Evolutionary conservation across 2,888 invertebrate species (phyloP).

Genomic region (Spisula solida): DNA sequence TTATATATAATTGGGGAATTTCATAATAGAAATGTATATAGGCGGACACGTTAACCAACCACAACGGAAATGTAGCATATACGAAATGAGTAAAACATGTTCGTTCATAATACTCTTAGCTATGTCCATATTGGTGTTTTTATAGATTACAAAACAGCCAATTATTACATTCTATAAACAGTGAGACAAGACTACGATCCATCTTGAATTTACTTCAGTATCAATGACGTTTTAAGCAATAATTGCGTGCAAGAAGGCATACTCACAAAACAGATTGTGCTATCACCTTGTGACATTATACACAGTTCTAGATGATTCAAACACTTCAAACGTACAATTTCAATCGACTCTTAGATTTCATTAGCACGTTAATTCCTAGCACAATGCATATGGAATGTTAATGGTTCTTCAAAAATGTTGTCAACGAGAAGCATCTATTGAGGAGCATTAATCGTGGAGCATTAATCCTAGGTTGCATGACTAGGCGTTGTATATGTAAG

Average conservation of each 20-base stretch:
- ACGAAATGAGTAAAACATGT: too few relatives aligned
- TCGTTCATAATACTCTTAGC: too few relatives aligned
- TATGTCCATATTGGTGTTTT: too few relatives aligned
- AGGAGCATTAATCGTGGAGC: neutral
- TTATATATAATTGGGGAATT: too few relatives aligned
- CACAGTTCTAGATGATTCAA: neutral
- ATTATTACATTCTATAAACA: too few relatives aligned
- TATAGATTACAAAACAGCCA: too few relatives aligned
- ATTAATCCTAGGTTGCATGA: conserved; percentile 15
- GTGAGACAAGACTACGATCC: too few relatives aligned
- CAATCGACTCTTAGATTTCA: neutral
- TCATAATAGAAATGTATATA: too few relatives aligned
- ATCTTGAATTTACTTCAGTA: neutral
- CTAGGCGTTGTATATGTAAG: conserved; percentile 13
- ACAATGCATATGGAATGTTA: neutral
- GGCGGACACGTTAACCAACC: too few relatives aligned
- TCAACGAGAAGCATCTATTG: neutral
- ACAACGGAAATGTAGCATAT: too few relatives aligned
- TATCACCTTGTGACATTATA: conserved; percentile 4
- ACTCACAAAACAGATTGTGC: neutral
- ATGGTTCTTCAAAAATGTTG: neutral
- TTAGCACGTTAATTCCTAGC: conserved; percentile 1
- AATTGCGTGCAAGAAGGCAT: neutral
- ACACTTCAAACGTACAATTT: neutral
- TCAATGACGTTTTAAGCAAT: neutral